Evolutionary conservation across 2,797 vertebrate genomes (phyloP).

Genomic region (Microctenopoma lineatum): DNA sequence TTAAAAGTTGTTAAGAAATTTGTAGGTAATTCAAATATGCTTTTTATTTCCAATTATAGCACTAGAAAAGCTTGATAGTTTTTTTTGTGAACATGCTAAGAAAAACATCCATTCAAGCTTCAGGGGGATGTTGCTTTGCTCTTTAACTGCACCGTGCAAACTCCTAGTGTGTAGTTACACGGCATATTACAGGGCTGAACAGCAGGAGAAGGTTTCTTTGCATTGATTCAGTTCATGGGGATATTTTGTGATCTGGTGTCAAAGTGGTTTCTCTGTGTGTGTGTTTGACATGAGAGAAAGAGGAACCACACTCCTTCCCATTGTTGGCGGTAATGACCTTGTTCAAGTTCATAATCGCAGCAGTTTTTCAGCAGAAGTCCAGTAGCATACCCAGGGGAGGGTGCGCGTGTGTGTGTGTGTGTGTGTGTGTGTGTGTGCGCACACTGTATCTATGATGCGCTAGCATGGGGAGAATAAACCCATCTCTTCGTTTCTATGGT

Average conservation of each 20-base stretch:
- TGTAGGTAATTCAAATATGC: neutral
- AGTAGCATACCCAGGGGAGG: conserved; percentile 46
- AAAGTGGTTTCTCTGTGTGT: conserved; percentile 28
- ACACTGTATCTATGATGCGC: conserved; percentile 36
- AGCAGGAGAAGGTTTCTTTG: conserved; percentile 27
- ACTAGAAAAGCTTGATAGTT: neutral
- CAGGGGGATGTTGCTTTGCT: conserved; percentile 7
- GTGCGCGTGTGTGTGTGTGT: conserved; percentile 8
- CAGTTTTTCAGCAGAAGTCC: conserved; percentile 59
- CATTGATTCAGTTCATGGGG: conserved; percentile 38
- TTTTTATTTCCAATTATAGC: neutral
- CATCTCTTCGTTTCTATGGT: conserved; percentile 80
- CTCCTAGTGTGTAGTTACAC: conserved; percentile 9
- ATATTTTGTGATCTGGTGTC: conserved; percentile 30
- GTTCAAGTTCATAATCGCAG: conserved; percentile 60
- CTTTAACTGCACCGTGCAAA: conserved; percentile 27
- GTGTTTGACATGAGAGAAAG: conserved; percentile 37
- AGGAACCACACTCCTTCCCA: conserved; percentile 62
- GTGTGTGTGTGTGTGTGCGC: neutral
- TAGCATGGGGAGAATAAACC: conserved; percentile 72
- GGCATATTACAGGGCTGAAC: conserved; percentile 21
- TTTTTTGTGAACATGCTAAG: neutral
- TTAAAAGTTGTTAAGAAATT: neutral
- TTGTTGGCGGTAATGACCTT: conserved; percentile 63
- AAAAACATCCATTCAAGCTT: neutral